Percentiles rank a stretch among this genome's conserved stretches.
These are phyloP conservation scores for Drosophila nigritarsus DNA, from an alignment of 2,888 invertebrate species.

Conservation along the genomic window DNA sequence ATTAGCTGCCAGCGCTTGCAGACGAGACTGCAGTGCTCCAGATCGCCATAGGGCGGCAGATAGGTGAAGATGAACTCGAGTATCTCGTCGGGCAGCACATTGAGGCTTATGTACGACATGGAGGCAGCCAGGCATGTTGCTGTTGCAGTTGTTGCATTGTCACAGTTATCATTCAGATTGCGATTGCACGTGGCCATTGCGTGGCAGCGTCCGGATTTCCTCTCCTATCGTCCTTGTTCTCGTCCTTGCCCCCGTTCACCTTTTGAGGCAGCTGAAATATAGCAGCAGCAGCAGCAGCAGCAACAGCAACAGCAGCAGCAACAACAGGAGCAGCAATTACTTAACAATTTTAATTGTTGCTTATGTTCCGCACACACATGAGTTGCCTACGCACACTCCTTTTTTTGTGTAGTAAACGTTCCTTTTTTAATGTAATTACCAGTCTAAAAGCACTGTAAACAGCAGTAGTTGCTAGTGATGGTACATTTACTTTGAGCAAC, in stretches of 20 bases:
- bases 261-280: slow-evolving; percentile 20
- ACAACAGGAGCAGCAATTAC: background rate
- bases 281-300: background rate
- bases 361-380: background rate
- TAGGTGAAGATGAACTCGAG: slow-evolving; percentile 95
- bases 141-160: slow-evolving; percentile 26
- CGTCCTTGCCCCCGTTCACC: slow-evolving; percentile 57
- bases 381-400: slow-evolving; percentile 9
- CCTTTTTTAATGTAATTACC: slow-evolving; percentile 14
- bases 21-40: slow-evolving; percentile 93
- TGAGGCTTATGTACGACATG: slow-evolving; percentile 79
- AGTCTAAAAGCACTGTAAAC: slow-evolving; percentile 47
- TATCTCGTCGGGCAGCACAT: slow-evolving; percentile 96
- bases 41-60: slow-evolving; percentile 95
- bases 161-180: slow-evolving; percentile 48
- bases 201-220: slow-evolving; percentile 25
- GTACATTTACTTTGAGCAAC: slow-evolving; percentile 15
- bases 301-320: background rate
- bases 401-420: background rate
- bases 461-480: slow-evolving; percentile 41
- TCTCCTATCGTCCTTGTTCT: slow-evolving; percentile 27
- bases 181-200: slow-evolving; percentile 9
- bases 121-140: slow-evolving; percentile 8
- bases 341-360: background rate
- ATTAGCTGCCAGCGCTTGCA: slow-evolving; percentile 94